Evolutionary conservation across 2,797 vertebrate genomes (phyloP).

Genomic region (Microtus obscurus): DNA sequence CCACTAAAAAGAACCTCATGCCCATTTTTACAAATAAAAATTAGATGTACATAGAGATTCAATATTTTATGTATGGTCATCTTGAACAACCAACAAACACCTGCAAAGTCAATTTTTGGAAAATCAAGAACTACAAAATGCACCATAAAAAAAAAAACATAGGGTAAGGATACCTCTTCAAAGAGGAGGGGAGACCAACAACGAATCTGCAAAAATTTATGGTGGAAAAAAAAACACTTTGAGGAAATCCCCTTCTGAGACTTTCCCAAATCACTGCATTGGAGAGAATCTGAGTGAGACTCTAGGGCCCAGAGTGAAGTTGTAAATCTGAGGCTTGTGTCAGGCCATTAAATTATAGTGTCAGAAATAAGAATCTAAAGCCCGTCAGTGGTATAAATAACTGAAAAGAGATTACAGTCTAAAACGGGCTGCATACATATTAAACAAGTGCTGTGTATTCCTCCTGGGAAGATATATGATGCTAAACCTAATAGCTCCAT

Average conservation of each 20-base stretch:
- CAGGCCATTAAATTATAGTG: constrained; percentile 82
- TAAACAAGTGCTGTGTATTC: constrained; percentile 79
- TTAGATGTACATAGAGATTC: neutral
- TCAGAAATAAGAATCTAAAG: constrained; percentile 81
- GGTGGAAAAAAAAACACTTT: constrained; percentile 16
- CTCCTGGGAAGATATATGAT: constrained; percentile 64
- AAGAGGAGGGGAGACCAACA: neutral
- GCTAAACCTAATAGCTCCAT: constrained; percentile 70
- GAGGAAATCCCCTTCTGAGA: constrained; percentile 67
- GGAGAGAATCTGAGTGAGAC: constrained; percentile 61
- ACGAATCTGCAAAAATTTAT: constrained; percentile 11
- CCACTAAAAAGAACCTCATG: neutral
- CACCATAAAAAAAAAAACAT: constrained; percentile 24
- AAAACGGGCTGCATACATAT: constrained; percentile 75
- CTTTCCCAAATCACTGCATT: constrained; percentile 63
- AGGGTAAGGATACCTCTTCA: constrained; percentile 2
- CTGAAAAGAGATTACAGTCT: constrained; percentile 78
- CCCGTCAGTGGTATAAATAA: constrained; percentile 78
- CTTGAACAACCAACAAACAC: neutral
- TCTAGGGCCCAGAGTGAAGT: constrained; percentile 71
- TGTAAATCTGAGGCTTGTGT: constrained; percentile 77
- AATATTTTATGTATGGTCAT: neutral
- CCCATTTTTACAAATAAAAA: neutral
- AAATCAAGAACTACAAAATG: constrained; percentile 38
- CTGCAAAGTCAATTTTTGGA: neutral